These are phyloP conservation scores for Drymonia ruficornis DNA, from an alignment of 2,888 invertebrate species.

Conservation along the genomic window DNA sequence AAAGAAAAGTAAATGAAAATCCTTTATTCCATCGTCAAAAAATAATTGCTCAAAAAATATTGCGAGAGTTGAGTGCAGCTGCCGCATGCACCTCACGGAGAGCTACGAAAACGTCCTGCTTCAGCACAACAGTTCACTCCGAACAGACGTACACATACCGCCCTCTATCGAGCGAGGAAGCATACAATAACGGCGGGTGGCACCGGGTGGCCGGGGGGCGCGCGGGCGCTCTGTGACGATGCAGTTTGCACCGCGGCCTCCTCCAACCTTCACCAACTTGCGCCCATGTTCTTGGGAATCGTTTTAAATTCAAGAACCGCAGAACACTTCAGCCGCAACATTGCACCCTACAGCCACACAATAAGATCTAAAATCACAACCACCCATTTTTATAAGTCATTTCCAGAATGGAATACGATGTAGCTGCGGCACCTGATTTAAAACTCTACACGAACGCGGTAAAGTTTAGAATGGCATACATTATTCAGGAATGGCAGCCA, in stretches of 20 bases:
- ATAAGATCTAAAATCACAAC: conserved; percentile 62
- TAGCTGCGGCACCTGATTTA: conserved; percentile 57
- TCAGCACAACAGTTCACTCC: conserved; percentile 79
- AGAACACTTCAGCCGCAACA: conserved; percentile 63
- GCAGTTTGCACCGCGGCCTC: conserved; percentile 84
- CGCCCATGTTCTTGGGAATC: conserved; percentile 84
- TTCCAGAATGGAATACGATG: conserved; percentile 64
- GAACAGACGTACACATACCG: conserved; percentile 67
- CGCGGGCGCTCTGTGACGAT: conserved; percentile 75
- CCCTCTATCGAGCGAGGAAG: conserved; percentile 38
- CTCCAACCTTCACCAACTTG: conserved; percentile 83
- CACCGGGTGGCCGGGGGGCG: conserved; percentile 49
- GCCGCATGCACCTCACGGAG: conserved; percentile 57
- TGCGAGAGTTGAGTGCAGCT: conserved; percentile 62
- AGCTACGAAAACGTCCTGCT: conserved; percentile 73
- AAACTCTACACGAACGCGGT: conserved; percentile 54
- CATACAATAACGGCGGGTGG: conserved; percentile 69
- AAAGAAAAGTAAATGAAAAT: too few relatives aligned
- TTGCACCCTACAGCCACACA: conserved; percentile 52
- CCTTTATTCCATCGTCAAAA: conserved; percentile 17
- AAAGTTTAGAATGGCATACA: conserved; percentile 72
- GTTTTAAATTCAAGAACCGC: conserved; percentile 84
- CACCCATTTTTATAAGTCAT: conserved; percentile 64
- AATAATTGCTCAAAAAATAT: conserved; percentile 56
- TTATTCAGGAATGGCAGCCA: conserved; percentile 68